Evolutionary conservation across 2,888 invertebrate genomes (phyloP).

Genomic region (Galerucella nymphaeae): DNA sequence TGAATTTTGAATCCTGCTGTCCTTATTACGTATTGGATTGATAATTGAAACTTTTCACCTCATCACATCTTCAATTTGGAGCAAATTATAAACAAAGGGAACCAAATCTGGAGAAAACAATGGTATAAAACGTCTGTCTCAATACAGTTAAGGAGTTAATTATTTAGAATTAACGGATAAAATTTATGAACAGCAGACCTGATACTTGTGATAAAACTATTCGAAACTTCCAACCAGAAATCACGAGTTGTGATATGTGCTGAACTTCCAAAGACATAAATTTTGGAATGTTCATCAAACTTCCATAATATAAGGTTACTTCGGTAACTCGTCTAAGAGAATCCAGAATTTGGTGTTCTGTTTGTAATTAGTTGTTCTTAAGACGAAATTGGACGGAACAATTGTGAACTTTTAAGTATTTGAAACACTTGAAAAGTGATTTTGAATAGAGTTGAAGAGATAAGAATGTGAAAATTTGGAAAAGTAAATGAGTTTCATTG

Average conservation of each 20-base stretch:
- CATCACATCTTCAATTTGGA: too few relatives aligned
- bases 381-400: neutral
- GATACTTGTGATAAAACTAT: constrained; percentile 5
- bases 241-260: constrained; percentile 10
- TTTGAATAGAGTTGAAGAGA: too few relatives aligned
- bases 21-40: too few relatives aligned
- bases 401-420: neutral
- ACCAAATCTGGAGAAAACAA: too few relatives aligned
- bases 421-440: too few relatives aligned
- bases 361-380: neutral
- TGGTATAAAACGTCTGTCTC: too few relatives aligned
- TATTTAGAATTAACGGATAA: neutral
- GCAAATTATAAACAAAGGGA: too few relatives aligned
- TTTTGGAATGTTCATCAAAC: neutral
- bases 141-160: neutral
- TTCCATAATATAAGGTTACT: neutral
- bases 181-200: neutral
- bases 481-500: too few relatives aligned
- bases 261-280: constrained; percentile 7
- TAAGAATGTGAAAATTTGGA: too few relatives aligned
- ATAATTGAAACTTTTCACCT: too few relatives aligned
- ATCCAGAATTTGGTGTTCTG: neutral
- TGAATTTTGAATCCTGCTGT: too few relatives aligned
- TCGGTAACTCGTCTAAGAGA: neutral
- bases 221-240: constrained; percentile 4